These are phyloP conservation scores for Stenchaetothrips biformis DNA, from an alignment of 2,888 invertebrate genomes.

Conservation along the genomic window DNA sequence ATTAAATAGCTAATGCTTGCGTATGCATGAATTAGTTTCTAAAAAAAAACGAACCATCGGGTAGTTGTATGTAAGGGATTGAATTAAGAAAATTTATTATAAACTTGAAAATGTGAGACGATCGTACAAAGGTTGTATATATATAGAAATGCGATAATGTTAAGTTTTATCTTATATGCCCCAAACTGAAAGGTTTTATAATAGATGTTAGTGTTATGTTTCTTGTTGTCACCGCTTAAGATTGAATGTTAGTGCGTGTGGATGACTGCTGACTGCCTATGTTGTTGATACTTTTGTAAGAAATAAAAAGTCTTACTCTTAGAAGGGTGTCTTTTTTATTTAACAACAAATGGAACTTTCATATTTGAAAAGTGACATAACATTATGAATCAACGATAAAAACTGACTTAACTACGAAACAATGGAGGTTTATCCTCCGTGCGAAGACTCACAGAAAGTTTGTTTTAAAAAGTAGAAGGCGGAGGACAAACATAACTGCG, in stretches of 20 bases:
- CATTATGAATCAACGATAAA: no score
- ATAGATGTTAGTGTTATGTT: not conserved
- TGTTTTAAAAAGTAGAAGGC: no score
- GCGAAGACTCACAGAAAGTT: no score
- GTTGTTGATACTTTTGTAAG: conserved; percentile 4
- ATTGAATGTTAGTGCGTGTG: not conserved
- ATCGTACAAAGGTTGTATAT: not conserved
- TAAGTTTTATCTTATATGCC: not conserved
- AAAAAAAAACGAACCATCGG: no score
- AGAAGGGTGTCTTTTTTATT: no score
- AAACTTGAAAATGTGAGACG: not conserved
- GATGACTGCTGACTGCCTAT: not conserved
- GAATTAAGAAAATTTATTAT: no score
- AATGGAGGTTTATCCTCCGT: no score
- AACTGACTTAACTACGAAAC: no score
- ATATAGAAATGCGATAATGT: not conserved
- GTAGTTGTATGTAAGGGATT: no score
- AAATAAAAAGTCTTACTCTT: not conserved
- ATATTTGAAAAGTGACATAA: not conserved
- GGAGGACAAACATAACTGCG: no score
- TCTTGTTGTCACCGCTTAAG: not conserved
- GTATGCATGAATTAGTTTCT: no score
- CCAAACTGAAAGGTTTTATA: not conserved
- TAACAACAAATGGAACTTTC: not conserved
- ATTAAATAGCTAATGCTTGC: not conserved